These are phyloP conservation scores for Zhengitettix transpicula DNA, from an alignment of 2,888 invertebrate genomes.

Conservation along the genomic window DNA sequence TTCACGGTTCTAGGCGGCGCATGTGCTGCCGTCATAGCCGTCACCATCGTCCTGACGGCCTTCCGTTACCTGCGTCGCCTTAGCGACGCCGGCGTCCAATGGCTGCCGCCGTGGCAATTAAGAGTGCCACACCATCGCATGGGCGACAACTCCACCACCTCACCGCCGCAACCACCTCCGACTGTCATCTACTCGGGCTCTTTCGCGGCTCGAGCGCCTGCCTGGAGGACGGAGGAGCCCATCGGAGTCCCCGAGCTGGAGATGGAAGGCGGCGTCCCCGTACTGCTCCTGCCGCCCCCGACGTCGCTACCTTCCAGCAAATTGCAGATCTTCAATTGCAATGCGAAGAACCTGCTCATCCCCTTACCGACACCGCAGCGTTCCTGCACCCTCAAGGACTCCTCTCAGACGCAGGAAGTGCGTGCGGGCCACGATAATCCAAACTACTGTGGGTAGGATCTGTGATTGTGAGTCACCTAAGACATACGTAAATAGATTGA, in stretches of 20 bases:
- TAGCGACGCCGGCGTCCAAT: neutral
- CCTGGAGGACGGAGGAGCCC: neutral
- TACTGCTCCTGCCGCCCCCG: neutral
- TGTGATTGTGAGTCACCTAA: no score
- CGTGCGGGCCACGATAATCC: neutral
- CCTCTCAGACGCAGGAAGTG: neutral
- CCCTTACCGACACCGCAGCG: neutral
- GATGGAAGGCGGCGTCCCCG: conserved; percentile 2
- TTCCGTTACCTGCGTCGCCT: conserved; percentile 1
- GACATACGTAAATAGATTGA: no score
- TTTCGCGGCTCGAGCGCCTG: conserved; percentile 12
- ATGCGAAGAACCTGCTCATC: neutral
- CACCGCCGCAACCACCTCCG: conserved; percentile 11
- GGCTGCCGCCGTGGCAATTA: conserved; percentile 2
- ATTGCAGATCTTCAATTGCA: neutral
- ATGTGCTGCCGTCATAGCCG: conserved; percentile 15
- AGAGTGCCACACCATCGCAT: conserved; percentile 10
- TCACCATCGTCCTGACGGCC: conserved; percentile 13
- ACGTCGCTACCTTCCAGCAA: neutral
- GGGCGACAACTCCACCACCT: neutral
- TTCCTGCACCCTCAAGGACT: neutral
- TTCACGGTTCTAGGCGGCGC: conserved; percentile 17
- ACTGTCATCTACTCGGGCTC: conserved; percentile 19
- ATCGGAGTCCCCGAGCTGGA: no score
- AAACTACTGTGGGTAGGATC: neutral